Base-by-base conservation (phyloP, 2,113 vertebrate genomes). In the Alexandromys fortis region DNA sequence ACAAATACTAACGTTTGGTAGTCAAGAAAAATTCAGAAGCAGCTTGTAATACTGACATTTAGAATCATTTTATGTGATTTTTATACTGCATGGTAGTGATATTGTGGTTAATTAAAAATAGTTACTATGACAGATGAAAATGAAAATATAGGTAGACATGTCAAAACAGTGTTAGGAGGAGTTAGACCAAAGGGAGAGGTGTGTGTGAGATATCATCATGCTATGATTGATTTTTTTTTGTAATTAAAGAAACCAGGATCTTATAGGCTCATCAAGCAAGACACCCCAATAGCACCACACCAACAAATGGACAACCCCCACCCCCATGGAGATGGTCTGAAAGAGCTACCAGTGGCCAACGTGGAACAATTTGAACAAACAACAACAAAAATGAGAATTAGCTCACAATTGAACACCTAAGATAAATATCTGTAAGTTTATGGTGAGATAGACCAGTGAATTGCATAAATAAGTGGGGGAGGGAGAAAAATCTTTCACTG, bases 101-200 rank as follows among this genome's bases (percentile, higher is more conserved):
- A 55, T 24, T 68, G 35, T 72, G 38, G 81, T 61, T 38, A 28
- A 65, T 91, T 68, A 38, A 55, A 94, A 86, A 33, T 81, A 63
- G 85, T 70, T 75, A 22, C 52, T 42, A 17, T 75, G 72, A 78
- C 24, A 72, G 28, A 49, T 68, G 58, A 93, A 97, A 94, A 77
- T 89, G 70, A 90, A 89, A 95, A 38, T 35, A 96, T 26, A 93
- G 42, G 8, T 55, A 89, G 79, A 68, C 55, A 83, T 12, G 45
- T 22, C 45, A 19, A 72, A 90, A 81, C n/a, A 17, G 24, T 86
- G 13, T 81, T 86, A 93, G 14, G 11, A 63, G 82, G 86, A 65
- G 9, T 89, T 89, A 78, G 61, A 67, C 11, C 73, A 78, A 73
- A 95, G 21, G 42, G 14, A 38, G 76, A 61, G 35, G 2, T 65